phyloP scores from a whole-genome alignment of 2,888 invertebrate genomes.

The Pediacus dermestoides region DNA sequence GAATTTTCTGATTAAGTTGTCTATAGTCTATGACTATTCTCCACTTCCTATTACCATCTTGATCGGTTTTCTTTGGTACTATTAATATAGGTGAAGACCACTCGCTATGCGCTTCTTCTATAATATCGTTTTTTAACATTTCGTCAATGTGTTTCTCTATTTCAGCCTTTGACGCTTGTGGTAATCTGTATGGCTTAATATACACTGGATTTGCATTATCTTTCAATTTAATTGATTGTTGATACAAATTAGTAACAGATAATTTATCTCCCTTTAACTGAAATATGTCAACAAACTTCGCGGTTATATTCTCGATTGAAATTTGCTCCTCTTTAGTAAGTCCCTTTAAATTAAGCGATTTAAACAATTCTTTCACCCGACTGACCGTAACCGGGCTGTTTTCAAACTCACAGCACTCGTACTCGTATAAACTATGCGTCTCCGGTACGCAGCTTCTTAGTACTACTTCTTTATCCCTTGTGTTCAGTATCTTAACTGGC shows the following conservation, averaged over 20 bases:
- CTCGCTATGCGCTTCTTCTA: slow-evolving; percentile 22
- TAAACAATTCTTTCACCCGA: slow-evolving; percentile 18
- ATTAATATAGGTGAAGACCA: slow-evolving; percentile 26
- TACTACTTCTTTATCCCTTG: slow-evolving; percentile 11
- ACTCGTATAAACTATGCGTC: slow-evolving; percentile 5
- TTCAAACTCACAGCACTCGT: slow-evolving; percentile 4
- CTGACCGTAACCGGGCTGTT: slow-evolving; percentile 7
- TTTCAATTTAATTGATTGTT: slow-evolving; percentile 24
- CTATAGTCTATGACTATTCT: slow-evolving; percentile 24
- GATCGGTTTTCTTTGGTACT: slow-evolving; percentile 23
- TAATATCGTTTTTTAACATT: slow-evolving; percentile 27
- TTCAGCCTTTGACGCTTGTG: slow-evolving; percentile 26
- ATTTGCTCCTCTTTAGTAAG: slow-evolving; percentile 17
- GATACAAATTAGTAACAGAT: slow-evolving; percentile 26
- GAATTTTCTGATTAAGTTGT: slow-evolving; percentile 14
- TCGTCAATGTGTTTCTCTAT: slow-evolving; percentile 22
- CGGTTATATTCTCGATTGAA: slow-evolving; percentile 17
- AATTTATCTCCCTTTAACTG: slow-evolving; percentile 22
- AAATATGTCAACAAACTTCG: slow-evolving; percentile 23
- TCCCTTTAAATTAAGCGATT: slow-evolving; percentile 15
- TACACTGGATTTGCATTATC: slow-evolving; percentile 19
- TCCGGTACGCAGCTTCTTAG: slow-evolving; percentile 20
- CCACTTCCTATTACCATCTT: slow-evolving; percentile 17
- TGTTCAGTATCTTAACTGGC: slow-evolving; percentile 18
- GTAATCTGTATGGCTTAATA: slow-evolving; percentile 26